A percentile compares a stretch with the other conserved stretches of the same genome.
Evolutionary conservation across 1,140 invertebrate genomes (phyloP).

Genomic region (Copidosoma floridanum): DNA sequence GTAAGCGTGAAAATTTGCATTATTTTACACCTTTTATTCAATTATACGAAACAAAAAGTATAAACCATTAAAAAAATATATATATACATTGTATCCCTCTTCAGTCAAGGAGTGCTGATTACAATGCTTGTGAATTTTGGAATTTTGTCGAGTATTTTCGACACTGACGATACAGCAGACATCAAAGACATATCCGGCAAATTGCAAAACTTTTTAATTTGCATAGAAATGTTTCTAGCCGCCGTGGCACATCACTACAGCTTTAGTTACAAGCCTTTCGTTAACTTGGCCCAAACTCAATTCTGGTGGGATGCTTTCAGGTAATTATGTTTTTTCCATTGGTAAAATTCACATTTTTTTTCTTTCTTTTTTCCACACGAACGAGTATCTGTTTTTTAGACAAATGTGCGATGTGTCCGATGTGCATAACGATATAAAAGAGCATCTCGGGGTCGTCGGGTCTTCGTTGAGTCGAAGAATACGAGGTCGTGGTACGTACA

Average conservation of each 20-base stretch:
- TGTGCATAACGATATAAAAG: conserved; percentile 85
- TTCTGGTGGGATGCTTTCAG: conserved; percentile 63
- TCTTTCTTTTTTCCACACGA: too few relatives aligned
- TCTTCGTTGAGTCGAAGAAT: conserved; percentile 72
- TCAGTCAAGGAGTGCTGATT: conserved; percentile 88
- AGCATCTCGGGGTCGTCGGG: conserved; percentile 86
- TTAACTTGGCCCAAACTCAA: conserved; percentile 56
- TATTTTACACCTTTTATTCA: neutral
- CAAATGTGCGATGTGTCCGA: conserved; percentile 93
- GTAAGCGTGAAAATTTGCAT: conserved; percentile 64
- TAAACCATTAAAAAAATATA: conserved; percentile 3
- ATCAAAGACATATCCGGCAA: conserved; percentile 73
- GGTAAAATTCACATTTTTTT: conserved; percentile 5
- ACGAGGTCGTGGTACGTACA: conserved; percentile 70
- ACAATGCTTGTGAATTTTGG: conserved; percentile 79
- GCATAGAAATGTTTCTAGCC: conserved; percentile 96
- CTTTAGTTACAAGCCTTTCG: conserved; percentile 88
- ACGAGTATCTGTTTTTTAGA: conserved; percentile 15
- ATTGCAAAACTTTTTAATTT: conserved; percentile 93
- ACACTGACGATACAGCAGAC: conserved; percentile 64
- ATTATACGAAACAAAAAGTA: conserved; percentile 4
- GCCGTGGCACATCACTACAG: conserved; percentile 93
- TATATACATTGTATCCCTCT: conserved; percentile 44
- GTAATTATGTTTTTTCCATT: conserved; percentile 31
- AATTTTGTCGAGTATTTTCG: conserved; percentile 70